Conservation (phyloP, 2,113 vertebrate species). For the Hemibagrus wyckioides region DNA sequence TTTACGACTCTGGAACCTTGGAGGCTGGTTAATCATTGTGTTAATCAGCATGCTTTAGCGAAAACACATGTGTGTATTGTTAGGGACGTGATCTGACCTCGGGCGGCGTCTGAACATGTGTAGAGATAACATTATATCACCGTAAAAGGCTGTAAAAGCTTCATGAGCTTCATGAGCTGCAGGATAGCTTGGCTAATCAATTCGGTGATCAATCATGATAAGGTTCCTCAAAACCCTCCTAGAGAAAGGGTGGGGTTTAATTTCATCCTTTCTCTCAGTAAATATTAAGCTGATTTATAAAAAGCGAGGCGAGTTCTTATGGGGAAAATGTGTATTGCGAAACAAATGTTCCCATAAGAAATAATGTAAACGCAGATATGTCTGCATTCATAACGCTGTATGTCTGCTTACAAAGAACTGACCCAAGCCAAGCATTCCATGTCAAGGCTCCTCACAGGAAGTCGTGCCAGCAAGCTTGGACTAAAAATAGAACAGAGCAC, state of each 20-base stretch:
- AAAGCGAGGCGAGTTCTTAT: too few species aligned
- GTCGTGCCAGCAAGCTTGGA: too few species aligned
- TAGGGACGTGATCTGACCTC: not conserved
- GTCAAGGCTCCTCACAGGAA: too few species aligned
- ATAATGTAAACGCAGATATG: too few species aligned
- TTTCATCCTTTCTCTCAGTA: not conserved
- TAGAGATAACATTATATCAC: slow-evolving; percentile 11
- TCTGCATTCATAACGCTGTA: too few species aligned
- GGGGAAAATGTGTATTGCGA: too few species aligned
- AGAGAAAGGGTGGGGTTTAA: not conserved
- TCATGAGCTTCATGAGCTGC: not conserved
- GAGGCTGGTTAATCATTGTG: slow-evolving; percentile 9
- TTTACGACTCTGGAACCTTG: not conserved
- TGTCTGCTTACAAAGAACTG: too few species aligned
- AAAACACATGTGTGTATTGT: not conserved
- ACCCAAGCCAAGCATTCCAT: too few species aligned
- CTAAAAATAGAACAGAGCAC: too few species aligned
- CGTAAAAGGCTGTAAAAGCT: slow-evolving; percentile 23
- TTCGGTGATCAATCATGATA: not conserved
- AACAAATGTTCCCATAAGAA: too few species aligned
- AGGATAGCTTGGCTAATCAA: not conserved
- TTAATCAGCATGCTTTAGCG: not conserved
- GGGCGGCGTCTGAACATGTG: slow-evolving; percentile 3
- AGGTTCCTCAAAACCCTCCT: not conserved
- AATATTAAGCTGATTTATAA: not conserved